phyloP scores from a whole-genome alignment of 2,888 invertebrate genomes.

The Monochamus alternatus region DNA sequence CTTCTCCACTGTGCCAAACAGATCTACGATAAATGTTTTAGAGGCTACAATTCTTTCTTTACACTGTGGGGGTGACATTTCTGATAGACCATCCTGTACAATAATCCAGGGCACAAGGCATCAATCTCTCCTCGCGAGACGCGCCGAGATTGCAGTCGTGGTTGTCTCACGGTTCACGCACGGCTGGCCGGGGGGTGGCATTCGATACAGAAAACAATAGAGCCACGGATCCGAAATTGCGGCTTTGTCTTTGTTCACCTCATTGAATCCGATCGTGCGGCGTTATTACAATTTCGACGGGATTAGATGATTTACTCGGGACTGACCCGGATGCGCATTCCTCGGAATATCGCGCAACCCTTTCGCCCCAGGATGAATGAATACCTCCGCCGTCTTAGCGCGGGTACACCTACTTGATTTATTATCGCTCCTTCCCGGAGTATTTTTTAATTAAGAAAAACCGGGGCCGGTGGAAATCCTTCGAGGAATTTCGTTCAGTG shows the following conservation, averaged over 20 bases:
- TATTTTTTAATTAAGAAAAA: slow-evolving; percentile 37
- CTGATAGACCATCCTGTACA: not conserved
- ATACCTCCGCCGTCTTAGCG: slow-evolving; percentile 24
- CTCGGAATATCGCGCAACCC: slow-evolving; percentile 23
- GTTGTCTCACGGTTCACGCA: slow-evolving; percentile 42
- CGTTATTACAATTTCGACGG: slow-evolving; percentile 45
- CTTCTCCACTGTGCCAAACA: too few relatives aligned
- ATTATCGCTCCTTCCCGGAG: slow-evolving; percentile 16
- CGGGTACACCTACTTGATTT: slow-evolving; percentile 26
- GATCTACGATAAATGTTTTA: too few relatives aligned
- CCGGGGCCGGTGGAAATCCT: slow-evolving; percentile 9
- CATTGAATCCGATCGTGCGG: slow-evolving; percentile 49
- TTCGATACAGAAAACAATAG: slow-evolving; percentile 45
- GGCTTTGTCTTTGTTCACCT: slow-evolving; percentile 54
- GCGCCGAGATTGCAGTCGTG: slow-evolving; percentile 36
- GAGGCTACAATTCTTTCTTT: too few relatives aligned
- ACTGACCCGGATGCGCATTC: slow-evolving; percentile 31
- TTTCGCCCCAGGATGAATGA: slow-evolving; percentile 21
- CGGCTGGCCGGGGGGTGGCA: slow-evolving; percentile 24
- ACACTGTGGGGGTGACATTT: too few relatives aligned
- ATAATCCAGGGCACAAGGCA: slow-evolving; percentile 20
- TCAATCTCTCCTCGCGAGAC: slow-evolving; percentile 24
- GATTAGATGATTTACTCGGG: slow-evolving; percentile 48
- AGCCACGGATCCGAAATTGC: slow-evolving; percentile 46
- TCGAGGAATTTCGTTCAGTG: slow-evolving; percentile 24